These are phyloP conservation scores for Conus ventricosus DNA, from an alignment of 1,140 invertebrate genomes.

Conservation along the genomic window DNA sequence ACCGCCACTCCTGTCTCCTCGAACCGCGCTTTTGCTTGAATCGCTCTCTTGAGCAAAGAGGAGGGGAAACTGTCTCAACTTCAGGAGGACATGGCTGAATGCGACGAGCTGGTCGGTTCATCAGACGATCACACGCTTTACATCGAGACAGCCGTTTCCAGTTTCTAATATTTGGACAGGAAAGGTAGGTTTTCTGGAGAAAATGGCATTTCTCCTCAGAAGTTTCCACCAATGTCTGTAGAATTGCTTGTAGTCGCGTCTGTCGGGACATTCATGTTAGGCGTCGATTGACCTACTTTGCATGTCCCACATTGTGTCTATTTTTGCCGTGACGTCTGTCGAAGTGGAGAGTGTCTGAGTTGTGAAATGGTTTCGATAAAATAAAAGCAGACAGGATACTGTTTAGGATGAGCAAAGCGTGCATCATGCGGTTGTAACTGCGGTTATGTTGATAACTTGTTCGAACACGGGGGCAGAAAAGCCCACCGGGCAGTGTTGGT, in stretches of 20 bases:
- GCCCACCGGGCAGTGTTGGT: neutral
- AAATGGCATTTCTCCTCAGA: neutral
- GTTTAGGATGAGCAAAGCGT: neutral
- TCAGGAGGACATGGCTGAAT: slow-evolving; percentile 21
- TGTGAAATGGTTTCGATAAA: slow-evolving; percentile 8
- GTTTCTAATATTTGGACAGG: slow-evolving; percentile 5
- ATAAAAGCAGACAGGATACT: neutral
- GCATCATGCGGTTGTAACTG: neutral
- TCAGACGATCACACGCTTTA: neutral
- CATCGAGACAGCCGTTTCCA: neutral
- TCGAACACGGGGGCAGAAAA: neutral
- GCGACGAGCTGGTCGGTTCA: slow-evolving; percentile 2
- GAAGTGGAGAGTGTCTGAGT: neutral
- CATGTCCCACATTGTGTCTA: slow-evolving; percentile 25
- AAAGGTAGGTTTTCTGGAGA: neutral
- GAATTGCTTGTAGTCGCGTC: neutral
- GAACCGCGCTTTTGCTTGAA: slow-evolving; percentile 2
- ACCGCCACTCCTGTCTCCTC: neutral
- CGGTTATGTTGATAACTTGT: neutral
- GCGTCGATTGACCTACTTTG: slow-evolving; percentile 27
- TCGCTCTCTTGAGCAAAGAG: slow-evolving; percentile 2
- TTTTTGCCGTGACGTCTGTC: slow-evolving; percentile 16
- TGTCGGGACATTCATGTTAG: slow-evolving; percentile 1
- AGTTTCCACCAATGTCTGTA: neutral
- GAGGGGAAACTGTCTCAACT: neutral